Conservation (phyloP, 2,888 invertebrate species). For the Agrotis exclamationis region DNA sequence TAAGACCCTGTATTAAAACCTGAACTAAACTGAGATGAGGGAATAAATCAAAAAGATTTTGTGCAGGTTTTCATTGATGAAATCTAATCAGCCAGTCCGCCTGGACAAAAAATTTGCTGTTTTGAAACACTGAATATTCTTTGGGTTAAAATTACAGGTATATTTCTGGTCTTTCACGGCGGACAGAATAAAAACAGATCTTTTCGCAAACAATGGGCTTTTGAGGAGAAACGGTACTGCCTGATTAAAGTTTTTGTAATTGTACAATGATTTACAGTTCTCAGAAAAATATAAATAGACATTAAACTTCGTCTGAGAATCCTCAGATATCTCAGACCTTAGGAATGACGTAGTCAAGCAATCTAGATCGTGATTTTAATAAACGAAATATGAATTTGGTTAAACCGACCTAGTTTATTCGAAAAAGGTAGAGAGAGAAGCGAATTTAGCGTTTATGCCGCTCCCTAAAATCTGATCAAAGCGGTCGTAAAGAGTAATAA, state of each 20-base stretch:
- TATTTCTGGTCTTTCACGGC: slow-evolving; percentile 12
- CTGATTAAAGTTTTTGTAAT: slow-evolving; percentile 33
- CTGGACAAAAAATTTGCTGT: background rate
- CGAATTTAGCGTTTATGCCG: slow-evolving; percentile 17
- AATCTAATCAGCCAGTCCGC: slow-evolving; percentile 8
- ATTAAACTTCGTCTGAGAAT: slow-evolving; percentile 52
- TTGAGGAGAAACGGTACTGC: slow-evolving; percentile 31
- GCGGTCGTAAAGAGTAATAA: slow-evolving; percentile 51
- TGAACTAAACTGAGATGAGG: slow-evolving; percentile 4
- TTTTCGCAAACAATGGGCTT: slow-evolving; percentile 47
- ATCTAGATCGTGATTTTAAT: slow-evolving; percentile 38
- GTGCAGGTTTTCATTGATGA: slow-evolving; percentile 7
- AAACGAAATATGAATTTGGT: slow-evolving; percentile 31
- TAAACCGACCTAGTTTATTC: slow-evolving; percentile 23
- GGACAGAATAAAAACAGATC: slow-evolving; percentile 18
- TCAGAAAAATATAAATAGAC: slow-evolving; percentile 44
- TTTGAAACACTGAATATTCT: background rate
- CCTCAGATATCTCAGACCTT: slow-evolving; percentile 25
- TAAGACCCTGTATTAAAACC: slow-evolving; percentile 15
- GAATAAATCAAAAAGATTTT: slow-evolving; percentile 28
- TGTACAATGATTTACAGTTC: slow-evolving; percentile 39
- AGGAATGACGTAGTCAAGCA: slow-evolving; percentile 27
- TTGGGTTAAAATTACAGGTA: slow-evolving; percentile 15
- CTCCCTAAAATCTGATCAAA: slow-evolving; percentile 45
- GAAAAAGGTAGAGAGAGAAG: slow-evolving; percentile 5